Evolutionary conservation across 2,113 vertebrate species (phyloP).

Genomic region (Chloropsis cyanopogon): DNA sequence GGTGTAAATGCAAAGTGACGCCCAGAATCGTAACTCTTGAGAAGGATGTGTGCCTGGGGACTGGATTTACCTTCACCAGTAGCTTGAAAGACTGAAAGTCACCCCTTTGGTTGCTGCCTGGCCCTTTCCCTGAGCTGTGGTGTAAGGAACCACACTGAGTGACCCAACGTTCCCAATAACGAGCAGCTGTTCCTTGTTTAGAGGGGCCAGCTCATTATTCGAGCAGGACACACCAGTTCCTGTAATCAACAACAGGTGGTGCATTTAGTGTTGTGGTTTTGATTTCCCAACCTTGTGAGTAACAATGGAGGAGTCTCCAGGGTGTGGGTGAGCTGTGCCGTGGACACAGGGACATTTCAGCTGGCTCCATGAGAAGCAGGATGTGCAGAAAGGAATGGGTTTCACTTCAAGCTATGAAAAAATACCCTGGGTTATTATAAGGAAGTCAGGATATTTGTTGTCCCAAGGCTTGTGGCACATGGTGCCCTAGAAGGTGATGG

Average conservation of each 20-base stretch:
- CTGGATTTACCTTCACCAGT: not conserved
- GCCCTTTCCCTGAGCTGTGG: not conserved
- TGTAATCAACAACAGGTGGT: not conserved
- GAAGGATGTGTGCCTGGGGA: not conserved
- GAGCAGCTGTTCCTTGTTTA: not conserved
- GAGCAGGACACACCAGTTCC: not conserved
- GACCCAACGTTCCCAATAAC: not conserved
- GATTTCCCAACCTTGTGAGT: not conserved
- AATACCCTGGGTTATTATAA: not conserved
- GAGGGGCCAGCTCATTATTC: not conserved
- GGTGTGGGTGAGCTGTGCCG: not conserved
- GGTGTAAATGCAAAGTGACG: not conserved
- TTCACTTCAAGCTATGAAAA: not conserved
- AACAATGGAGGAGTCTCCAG: not conserved
- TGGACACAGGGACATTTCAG: not conserved
- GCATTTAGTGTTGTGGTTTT: not conserved
- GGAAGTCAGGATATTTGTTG: not conserved
- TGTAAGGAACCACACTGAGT: fast-evolving
- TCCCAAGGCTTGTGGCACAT: not conserved
- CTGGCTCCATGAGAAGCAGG: not conserved
- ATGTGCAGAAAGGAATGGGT: not conserved
- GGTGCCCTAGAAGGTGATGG: not conserved
- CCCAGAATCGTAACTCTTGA: not conserved
- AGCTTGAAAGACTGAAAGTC: not conserved
- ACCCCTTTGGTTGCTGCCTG: not conserved